These are phyloP conservation scores for Tribolium madens DNA, from an alignment of 1,140 invertebrate genomes.

Conservation along the genomic window DNA sequence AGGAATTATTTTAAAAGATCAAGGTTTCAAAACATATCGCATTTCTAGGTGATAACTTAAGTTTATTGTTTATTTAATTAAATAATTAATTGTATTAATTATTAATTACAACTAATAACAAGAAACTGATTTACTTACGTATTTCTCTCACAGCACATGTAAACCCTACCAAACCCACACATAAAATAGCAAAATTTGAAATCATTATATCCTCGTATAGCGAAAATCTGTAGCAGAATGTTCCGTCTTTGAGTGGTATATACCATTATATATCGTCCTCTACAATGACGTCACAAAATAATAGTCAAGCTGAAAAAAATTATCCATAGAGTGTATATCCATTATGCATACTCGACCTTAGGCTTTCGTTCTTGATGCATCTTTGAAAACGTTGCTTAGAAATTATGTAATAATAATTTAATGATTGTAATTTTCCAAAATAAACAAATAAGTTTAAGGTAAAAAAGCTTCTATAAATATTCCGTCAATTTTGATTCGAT, in stretches of 20 bases:
- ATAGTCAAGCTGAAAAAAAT: slow-evolving; percentile 15
- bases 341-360: slow-evolving; percentile 16
- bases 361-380: background rate
- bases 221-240: slow-evolving; percentile 5
- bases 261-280: slow-evolving; percentile 19
- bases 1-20: too few relatives aligned
- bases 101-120: background rate
- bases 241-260: background rate
- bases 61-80: background rate
- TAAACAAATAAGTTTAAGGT: background rate
- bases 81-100: too few relatives aligned
- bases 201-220: background rate
- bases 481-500: background rate
- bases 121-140: slow-evolving; percentile 20
- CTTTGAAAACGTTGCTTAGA: background rate
- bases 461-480: background rate
- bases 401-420: background rate
- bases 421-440: background rate
- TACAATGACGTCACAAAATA: slow-evolving; percentile 20
- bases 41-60: background rate
- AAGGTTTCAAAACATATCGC: too few relatives aligned
- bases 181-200: background rate
- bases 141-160: background rate
- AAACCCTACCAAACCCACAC: background rate
- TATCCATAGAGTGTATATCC: background rate